Percentiles rank a stretch among this genome's conserved stretches.
phyloP scores from a whole-genome alignment of 2,888 invertebrate genomes.

The Thumatha senex region DNA sequence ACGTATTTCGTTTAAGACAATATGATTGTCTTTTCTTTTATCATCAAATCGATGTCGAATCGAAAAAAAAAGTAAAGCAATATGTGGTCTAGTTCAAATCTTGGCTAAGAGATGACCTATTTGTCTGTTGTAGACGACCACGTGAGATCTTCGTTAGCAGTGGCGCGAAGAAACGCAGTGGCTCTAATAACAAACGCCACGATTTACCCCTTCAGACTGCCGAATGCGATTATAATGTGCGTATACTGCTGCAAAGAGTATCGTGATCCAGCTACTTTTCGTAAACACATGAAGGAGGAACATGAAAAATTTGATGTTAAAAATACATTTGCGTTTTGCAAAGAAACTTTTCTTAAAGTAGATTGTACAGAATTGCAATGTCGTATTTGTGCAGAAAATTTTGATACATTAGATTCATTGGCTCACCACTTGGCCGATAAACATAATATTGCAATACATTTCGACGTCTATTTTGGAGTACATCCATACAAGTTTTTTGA shows the following conservation, averaged over 20 bases:
- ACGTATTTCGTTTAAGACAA: too few species aligned
- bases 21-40: too few species aligned
- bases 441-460: constrained; percentile 51
- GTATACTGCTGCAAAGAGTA: too few species aligned
- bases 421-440: constrained; percentile 55
- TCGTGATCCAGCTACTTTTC: constrained; percentile 43
- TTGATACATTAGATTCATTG: constrained; percentile 47
- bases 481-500: constrained; percentile 62
- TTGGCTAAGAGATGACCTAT: too few species aligned
- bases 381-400: constrained; percentile 51
- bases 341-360: constrained; percentile 62
- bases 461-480: constrained; percentile 54
- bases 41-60: too few species aligned
- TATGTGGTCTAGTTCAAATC: too few species aligned
- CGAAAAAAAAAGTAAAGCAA: too few species aligned
- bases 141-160: constrained; percentile 42
- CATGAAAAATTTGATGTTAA: constrained; percentile 52
- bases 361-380: constrained; percentile 66
- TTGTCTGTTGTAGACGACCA: constrained; percentile 68
- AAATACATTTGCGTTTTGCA: constrained; percentile 60
- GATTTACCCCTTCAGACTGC: constrained; percentile 43
- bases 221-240: too few species aligned
- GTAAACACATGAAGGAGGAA: constrained; percentile 56
- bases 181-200: constrained; percentile 59
- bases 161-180: constrained; percentile 64